Conservation (phyloP, 2,797 vertebrate genomes). For the Epinephelus coioides region DNA sequence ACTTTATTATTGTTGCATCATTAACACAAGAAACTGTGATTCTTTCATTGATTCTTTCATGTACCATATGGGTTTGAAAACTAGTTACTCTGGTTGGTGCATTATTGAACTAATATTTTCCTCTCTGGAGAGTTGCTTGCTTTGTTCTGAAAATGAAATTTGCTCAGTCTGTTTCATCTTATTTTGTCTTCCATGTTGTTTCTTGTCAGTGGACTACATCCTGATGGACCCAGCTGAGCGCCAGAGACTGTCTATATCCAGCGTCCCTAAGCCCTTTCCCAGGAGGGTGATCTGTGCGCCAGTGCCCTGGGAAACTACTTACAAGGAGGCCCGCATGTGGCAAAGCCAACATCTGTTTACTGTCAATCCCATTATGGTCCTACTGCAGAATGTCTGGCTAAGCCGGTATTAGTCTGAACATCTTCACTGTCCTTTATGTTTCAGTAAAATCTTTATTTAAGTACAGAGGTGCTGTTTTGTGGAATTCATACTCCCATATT, state of each 20-base stretch:
- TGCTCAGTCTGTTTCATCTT: too few species aligned
- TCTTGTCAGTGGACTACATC: conserved; percentile 91
- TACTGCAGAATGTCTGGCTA: conserved; percentile 89
- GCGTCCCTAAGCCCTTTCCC: conserved; percentile 85
- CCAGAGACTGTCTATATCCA: conserved; percentile 87
- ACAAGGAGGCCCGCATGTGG: conserved; percentile 82
- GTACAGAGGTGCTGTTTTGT: background rate
- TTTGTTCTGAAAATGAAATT: too few species aligned
- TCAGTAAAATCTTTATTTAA: background rate
- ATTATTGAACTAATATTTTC: too few species aligned
- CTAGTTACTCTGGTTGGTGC: background rate
- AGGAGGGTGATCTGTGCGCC: conserved; percentile 88
- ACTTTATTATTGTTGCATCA: background rate
- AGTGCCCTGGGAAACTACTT: conserved; percentile 89
- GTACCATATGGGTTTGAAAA: background rate
- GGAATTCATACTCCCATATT: background rate
- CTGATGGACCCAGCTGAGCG: conserved; percentile 90
- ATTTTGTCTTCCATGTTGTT: background rate
- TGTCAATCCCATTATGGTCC: conserved; percentile 86
- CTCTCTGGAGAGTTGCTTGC: too few species aligned
- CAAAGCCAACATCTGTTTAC: conserved; percentile 87
- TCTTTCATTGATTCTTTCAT: too few species aligned
- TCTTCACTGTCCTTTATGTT: background rate
- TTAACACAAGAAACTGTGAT: background rate
- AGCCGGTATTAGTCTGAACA: background rate